Percentiles rank a stretch among this genome's conserved stretches.
phyloP scores from a whole-genome alignment of 1,140 invertebrate species.

The Polypedilum pembai region DNA sequence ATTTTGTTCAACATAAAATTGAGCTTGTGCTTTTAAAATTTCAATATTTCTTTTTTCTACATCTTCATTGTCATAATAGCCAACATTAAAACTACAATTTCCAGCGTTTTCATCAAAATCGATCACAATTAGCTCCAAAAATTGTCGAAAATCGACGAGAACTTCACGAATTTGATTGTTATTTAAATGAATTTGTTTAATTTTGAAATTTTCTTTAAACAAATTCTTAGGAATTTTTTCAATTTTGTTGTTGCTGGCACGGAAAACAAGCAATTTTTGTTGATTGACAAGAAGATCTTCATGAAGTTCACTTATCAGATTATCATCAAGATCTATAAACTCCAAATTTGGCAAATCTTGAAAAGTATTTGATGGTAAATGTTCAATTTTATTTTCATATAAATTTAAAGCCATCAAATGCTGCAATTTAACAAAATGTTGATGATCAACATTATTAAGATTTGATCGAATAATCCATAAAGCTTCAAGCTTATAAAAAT shows the following conservation, averaged over 20 bases:
- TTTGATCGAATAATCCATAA: neutral
- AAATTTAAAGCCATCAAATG: neutral
- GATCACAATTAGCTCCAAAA: neutral
- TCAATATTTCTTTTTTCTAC: neutral
- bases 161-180: neutral
- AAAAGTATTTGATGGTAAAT: neutral
- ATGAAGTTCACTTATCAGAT: neutral
- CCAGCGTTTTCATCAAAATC: neutral
- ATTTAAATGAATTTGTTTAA: neutral
- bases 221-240: neutral
- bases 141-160: neutral
- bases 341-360: neutral
- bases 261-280: neutral
- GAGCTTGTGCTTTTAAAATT: neutral
- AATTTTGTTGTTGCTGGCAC: neutral
- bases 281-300: neutral
- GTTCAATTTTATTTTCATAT: neutral
- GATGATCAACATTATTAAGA: neutral
- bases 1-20: neutral
- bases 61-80: neutral
- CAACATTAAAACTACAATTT: slow-evolving; percentile 11
- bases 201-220: neutral
- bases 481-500: neutral
- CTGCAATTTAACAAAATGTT: neutral
- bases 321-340: neutral